These are phyloP conservation scores for Onchidella celtica DNA, from an alignment of 2,888 invertebrate genomes.

Conservation along the genomic window DNA sequence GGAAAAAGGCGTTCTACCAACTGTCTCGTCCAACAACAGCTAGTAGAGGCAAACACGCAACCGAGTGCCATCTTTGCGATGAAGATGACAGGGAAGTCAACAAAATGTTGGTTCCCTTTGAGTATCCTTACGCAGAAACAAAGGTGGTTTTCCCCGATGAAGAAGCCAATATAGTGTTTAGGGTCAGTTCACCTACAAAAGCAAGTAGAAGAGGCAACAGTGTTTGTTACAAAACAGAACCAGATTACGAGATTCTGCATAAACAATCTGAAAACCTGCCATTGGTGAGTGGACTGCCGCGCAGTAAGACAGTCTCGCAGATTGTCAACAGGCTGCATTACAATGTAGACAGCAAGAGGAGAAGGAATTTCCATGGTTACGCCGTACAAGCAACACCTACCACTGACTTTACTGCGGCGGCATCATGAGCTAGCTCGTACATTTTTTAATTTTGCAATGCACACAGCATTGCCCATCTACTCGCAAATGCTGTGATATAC, in stretches of 20 bases:
- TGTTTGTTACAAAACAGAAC: constrained; percentile 32
- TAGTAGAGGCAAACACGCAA: constrained; percentile 47
- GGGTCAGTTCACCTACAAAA: constrained; percentile 49
- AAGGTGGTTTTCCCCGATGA: constrained; percentile 38
- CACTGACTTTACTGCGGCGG: not conserved
- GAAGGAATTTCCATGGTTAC: constrained; percentile 15
- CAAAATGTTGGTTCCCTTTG: constrained; percentile 49
- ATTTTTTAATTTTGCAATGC: no score
- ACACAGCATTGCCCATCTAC: no score
- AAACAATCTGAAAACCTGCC: constrained; percentile 41
- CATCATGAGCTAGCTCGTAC: no score
- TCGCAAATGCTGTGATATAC: no score
- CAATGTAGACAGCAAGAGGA: not conserved
- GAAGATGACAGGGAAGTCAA: constrained; percentile 49
- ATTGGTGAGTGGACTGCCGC: constrained; percentile 49
- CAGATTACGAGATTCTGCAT: constrained; percentile 20
- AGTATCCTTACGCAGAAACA: constrained; percentile 51
- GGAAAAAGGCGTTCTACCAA: constrained; percentile 48
- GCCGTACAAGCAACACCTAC: not conserved
- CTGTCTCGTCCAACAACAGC: constrained; percentile 55
- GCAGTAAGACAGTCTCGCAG: constrained; percentile 49
- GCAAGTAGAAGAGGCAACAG: constrained; percentile 30
- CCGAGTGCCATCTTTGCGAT: constrained; percentile 47
- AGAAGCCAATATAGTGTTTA: constrained; percentile 42
- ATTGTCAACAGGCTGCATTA: constrained; percentile 50